Conservation (phyloP, 2,888 invertebrate species). For the Amphipyra tragopoginis region DNA sequence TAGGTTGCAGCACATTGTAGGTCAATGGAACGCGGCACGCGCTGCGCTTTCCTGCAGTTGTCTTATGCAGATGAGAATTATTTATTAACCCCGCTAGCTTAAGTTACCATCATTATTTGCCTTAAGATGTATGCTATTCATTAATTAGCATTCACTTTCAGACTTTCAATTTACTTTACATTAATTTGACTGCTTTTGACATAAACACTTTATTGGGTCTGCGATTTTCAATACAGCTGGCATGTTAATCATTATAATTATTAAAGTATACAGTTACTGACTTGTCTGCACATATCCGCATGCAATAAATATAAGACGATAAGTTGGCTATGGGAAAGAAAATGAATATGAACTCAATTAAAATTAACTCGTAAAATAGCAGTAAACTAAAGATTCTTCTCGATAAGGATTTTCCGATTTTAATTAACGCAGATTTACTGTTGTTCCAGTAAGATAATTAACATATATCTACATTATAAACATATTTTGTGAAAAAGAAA, state of each 20-base stretch:
- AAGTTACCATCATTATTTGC: constrained; percentile 22
- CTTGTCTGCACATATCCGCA: not conserved
- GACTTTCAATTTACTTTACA: not conserved
- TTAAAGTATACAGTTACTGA: not conserved
- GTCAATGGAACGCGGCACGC: constrained; percentile 81
- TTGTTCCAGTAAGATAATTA: constrained; percentile 1
- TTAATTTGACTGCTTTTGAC: not conserved
- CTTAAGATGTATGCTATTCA: constrained; percentile 6
- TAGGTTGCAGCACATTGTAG: constrained; percentile 78
- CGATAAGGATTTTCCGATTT: constrained; percentile 7
- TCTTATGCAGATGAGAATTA: constrained; percentile 75
- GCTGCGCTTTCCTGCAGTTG: constrained; percentile 82
- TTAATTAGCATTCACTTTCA: not conserved
- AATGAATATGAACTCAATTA: constrained; percentile 13
- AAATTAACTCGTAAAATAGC: constrained; percentile 4
- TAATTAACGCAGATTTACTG: constrained; percentile 7
- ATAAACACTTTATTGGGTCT: not conserved
- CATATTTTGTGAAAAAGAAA: not conserved
- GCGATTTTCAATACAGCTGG: not conserved
- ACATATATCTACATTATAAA: not conserved
- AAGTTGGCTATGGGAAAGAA: constrained; percentile 10
- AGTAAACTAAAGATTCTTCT: constrained; percentile 2
- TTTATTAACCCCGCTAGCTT: constrained; percentile 49
- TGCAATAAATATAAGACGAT: not conserved
- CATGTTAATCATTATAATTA: not conserved